Conservation (phyloP, 2,797 vertebrate species). For the Acipenser transmontanus region DNA sequence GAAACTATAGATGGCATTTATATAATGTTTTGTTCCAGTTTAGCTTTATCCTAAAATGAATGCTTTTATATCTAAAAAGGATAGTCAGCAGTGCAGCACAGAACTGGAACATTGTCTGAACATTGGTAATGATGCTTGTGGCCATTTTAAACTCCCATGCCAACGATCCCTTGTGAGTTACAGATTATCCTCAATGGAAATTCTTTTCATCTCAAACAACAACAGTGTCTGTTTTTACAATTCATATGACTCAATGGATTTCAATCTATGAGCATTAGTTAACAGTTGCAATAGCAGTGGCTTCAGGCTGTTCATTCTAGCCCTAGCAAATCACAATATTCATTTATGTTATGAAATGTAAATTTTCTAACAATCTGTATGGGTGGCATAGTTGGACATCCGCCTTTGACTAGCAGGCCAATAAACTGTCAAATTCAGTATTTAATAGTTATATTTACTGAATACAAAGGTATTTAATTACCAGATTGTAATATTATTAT, state of each 20-base stretch:
- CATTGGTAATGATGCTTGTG: slow-evolving; percentile 4
- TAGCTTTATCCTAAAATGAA: no score
- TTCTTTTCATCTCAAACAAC: slow-evolving; percentile 8
- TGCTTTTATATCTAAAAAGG: no score
- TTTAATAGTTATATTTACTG: no score
- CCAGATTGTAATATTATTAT: no score
- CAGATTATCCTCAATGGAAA: slow-evolving; percentile 2
- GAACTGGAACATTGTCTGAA: not conserved
- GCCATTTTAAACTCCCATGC: not conserved
- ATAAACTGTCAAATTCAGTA: no score
- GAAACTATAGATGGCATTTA: no score
- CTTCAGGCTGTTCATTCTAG: not conserved
- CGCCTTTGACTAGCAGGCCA: no score
- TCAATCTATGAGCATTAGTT: not conserved
- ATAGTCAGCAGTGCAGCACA: not conserved
- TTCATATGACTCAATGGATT: slow-evolving; percentile 1
- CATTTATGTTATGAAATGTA: not conserved
- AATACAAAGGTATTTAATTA: no score
- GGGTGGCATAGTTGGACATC: no score
- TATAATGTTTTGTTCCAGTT: no score
- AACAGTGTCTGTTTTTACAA: slow-evolving; percentile 6
- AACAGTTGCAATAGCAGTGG: not conserved
- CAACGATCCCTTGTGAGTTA: slow-evolving; percentile 1
- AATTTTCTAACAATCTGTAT: no score
- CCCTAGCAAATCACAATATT: not conserved